Percentiles rank a stretch among this genome's conserved stretches.
Evolutionary conservation across 1,140 invertebrate species (phyloP).

Genomic region (Pollicipes pollicipes): DNA sequence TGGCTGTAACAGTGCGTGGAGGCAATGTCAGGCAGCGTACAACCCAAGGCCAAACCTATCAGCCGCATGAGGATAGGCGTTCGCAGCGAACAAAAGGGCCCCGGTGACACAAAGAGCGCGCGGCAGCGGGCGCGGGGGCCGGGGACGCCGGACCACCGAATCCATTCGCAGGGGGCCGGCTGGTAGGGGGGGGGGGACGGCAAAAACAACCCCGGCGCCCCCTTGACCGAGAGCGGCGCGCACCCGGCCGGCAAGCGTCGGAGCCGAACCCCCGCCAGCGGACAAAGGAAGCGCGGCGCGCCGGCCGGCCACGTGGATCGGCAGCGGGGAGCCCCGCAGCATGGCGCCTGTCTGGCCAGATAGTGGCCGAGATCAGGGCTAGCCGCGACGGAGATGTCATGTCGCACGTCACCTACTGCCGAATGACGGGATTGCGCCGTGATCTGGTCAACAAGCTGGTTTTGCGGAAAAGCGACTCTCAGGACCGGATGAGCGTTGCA

Average conservation of each 20-base stretch:
- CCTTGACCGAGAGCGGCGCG: background rate
- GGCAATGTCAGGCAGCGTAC: background rate
- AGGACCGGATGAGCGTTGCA: no score
- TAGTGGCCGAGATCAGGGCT: no score
- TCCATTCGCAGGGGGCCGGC: background rate
- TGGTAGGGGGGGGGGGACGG: background rate
- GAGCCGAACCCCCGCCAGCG: no score
- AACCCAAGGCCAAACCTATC: background rate
- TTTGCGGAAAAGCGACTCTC: no score
- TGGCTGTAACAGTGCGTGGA: background rate
- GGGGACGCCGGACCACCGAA: background rate
- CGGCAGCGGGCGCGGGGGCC: no score
- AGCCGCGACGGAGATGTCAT: no score
- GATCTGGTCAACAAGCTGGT: no score
- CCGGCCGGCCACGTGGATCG: background rate
- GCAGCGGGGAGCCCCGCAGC: background rate
- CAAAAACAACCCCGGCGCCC: background rate
- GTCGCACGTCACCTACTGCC: no score
- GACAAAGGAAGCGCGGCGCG: background rate
- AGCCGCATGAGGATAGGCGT: background rate
- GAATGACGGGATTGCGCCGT: no score
- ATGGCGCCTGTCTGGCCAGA: no score
- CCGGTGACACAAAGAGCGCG: background rate
- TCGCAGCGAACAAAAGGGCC: background rate
- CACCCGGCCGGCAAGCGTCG: background rate